Conservation (phyloP, 1,140 invertebrate genomes). For the Dinoponera quadriceps region DNA sequence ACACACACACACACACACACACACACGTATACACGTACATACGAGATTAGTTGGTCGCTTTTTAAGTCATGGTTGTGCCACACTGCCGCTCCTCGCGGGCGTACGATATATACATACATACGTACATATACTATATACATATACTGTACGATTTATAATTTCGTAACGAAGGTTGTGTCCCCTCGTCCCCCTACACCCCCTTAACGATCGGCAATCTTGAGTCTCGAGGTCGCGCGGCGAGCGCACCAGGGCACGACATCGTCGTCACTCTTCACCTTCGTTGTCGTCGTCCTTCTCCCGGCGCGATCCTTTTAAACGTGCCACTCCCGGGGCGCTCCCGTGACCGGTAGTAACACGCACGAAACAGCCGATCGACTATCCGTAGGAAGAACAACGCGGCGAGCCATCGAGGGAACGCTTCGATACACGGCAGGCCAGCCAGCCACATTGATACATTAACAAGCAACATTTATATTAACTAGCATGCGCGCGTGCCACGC, state of each 20-base stretch:
- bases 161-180: constrained; percentile 85
- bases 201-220: constrained; percentile 67
- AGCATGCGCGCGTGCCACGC: constrained; percentile 64
- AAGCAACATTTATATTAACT: constrained; percentile 37
- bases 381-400: constrained; percentile 70
- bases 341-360: too few species aligned
- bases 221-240: constrained; percentile 75
- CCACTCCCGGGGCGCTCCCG: too few species aligned
- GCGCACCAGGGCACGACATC: constrained; percentile 56
- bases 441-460: constrained; percentile 26
- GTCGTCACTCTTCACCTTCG: constrained; percentile 43
- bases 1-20: too few species aligned
- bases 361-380: constrained; percentile 66
- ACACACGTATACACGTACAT: constrained; percentile 5
- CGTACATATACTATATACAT: constrained; percentile 66
- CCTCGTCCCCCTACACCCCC: not conserved
- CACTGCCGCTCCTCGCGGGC: constrained; percentile 76
- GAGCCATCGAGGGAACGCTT: constrained; percentile 55
- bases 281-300: constrained; percentile 57
- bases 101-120: constrained; percentile 73
- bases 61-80: constrained; percentile 82
- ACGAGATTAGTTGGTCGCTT: constrained; percentile 78
- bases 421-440: constrained; percentile 45
- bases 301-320: constrained; percentile 34
- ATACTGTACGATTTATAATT: constrained; percentile 80